Evolutionary conservation across 2,113 vertebrate genomes (phyloP).

Genomic region (Siniperca knerii): DNA sequence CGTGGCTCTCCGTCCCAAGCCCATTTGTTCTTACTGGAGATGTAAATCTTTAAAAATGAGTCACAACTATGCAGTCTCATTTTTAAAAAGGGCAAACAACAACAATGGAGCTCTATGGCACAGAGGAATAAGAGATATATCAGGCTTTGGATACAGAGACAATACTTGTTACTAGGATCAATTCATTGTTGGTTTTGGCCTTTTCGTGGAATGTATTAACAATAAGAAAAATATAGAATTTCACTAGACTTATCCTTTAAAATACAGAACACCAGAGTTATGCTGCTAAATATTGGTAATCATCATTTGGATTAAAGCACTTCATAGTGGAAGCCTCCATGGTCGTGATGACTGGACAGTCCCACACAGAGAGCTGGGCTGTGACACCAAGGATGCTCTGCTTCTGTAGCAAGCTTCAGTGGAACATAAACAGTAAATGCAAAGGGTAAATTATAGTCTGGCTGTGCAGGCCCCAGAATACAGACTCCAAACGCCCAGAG

Average conservation of each 20-base stretch:
- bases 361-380: conserved; percentile 31
- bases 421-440: conserved; percentile 66
- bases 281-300: neutral
- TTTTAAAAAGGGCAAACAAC: too few species aligned
- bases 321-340: neutral
- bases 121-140: neutral
- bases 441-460: conserved; percentile 77
- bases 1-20: too few species aligned
- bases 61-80: too few species aligned
- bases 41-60: too few species aligned
- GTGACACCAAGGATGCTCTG: conserved; percentile 36
- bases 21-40: too few species aligned
- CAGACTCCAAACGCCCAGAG: conserved; percentile 66
- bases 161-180: neutral
- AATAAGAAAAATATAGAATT: neutral
- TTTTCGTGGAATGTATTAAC: neutral
- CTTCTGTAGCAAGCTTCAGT: conserved; percentile 28
- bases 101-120: neutral
- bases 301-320: neutral
- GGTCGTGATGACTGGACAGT: conserved; percentile 6
- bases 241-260: neutral
- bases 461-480: conserved; percentile 62
- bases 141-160: neutral
- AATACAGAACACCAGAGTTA: neutral
- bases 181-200: neutral